Evolutionary conservation across 2,113 vertebrate genomes (phyloP).

Genomic region (Anolis sagrei): DNA sequence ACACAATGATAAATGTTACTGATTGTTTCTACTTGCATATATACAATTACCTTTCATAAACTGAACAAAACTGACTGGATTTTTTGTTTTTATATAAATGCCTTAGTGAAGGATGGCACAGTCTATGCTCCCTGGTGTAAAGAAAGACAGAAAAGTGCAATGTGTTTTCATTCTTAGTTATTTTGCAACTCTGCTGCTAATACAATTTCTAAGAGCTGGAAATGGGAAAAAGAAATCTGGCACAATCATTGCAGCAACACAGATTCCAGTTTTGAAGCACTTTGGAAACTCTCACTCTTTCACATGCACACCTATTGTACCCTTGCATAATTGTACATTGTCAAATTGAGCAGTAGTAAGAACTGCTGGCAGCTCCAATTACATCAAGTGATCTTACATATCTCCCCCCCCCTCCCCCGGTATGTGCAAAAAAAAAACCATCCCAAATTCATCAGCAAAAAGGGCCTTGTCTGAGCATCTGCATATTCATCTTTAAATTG

Average conservation of each 20-base stretch:
- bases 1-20: conserved; percentile 9
- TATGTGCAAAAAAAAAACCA: no score
- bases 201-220: not conserved
- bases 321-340: not conserved
- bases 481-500: not conserved
- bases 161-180: not conserved
- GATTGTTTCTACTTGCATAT: not conserved
- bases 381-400: no score
- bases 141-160: not conserved
- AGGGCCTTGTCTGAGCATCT: not conserved
- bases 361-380: no score
- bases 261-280: not conserved
- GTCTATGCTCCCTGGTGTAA: not conserved
- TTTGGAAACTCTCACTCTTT: not conserved
- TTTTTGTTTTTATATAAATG: not conserved
- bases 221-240: not conserved
- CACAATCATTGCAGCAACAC: no score
- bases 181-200: not conserved
- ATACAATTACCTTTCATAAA: not conserved
- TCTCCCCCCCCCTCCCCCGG: no score
- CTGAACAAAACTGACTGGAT: not conserved
- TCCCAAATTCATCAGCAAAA: not conserved
- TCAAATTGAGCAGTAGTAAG: not conserved
- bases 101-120: not conserved
- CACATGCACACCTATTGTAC: no score